Conservation (phyloP, 2,888 invertebrate species). For the Ennomos fuscantarius region DNA sequence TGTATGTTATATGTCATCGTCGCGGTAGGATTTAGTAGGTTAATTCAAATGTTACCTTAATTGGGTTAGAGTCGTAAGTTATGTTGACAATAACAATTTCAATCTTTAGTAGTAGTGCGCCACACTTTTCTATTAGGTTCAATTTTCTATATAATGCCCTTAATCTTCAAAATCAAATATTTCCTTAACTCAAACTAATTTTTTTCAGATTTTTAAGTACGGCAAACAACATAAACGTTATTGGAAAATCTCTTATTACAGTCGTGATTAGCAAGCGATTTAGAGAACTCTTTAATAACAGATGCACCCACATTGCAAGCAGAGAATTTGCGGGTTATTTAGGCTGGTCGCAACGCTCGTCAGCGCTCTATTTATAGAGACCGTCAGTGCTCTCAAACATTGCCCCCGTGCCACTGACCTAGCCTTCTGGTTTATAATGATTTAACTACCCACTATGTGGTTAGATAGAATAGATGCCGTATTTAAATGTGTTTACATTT, state of each 20-base stretch:
- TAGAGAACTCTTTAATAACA: background rate
- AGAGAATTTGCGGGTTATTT: constrained; percentile 59
- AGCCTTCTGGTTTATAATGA: constrained; percentile 53
- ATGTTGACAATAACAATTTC: no score
- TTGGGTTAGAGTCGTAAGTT: no score
- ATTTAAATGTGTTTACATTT: constrained; percentile 4
- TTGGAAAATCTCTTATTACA: no score
- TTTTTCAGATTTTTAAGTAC: no score
- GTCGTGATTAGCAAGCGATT: background rate
- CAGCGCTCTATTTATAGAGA: constrained; percentile 57
- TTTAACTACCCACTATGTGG: constrained; percentile 22
- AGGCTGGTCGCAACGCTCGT: constrained; percentile 44
- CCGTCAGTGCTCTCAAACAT: constrained; percentile 44
- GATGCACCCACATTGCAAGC: constrained; percentile 20
- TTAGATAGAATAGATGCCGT: constrained; percentile 13
- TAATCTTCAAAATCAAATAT: no score
- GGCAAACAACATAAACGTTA: no score
- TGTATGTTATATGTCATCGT: no score
- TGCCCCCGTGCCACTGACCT: constrained; percentile 68
- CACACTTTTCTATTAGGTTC: no score
- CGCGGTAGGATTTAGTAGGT: background rate
- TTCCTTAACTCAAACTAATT: no score
- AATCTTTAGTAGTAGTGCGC: no score
- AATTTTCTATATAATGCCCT: no score
- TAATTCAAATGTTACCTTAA: background rate